Evolutionary conservation across 2,797 vertebrate genomes (phyloP).

Genomic region (Gymnocypris eckloni): DNA sequence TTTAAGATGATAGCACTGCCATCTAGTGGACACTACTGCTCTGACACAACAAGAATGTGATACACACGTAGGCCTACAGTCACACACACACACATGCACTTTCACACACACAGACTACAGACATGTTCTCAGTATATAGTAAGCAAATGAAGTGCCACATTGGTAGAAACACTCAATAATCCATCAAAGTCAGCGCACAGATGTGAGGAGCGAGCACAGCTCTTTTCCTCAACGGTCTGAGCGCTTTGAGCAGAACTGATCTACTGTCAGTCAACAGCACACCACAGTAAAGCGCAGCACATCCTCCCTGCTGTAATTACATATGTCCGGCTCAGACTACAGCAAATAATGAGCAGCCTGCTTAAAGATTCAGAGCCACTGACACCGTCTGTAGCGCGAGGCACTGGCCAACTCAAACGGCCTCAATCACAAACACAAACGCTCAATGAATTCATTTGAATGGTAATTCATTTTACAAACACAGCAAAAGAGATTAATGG

Average conservation of each 20-base stretch:
- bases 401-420: background rate
- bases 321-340: slow-evolving; percentile 63
- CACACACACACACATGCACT: slow-evolving; percentile 20
- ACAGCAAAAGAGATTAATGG: background rate
- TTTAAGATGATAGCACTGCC: slow-evolving; percentile 59
- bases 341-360: slow-evolving; percentile 49
- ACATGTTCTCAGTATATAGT: background rate
- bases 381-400: slow-evolving; percentile 14
- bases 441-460: background rate
- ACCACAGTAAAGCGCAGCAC: slow-evolving; percentile 8
- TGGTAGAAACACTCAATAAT: slow-evolving; percentile 17
- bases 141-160: background rate
- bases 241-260: slow-evolving; percentile 24
- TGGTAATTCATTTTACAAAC: background rate
- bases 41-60: slow-evolving; percentile 11
- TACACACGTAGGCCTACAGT: background rate
- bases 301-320: slow-evolving; percentile 65
- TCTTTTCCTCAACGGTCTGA: background rate
- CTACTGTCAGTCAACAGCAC: slow-evolving; percentile 34
- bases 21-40: slow-evolving; percentile 57
- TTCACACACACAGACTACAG: background rate
- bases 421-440: slow-evolving; percentile 13
- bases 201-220: slow-evolving; percentile 2
- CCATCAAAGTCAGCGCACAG: slow-evolving; percentile 10
- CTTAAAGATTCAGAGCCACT: slow-evolving; percentile 44